These are phyloP conservation scores for Phaethon lepturus DNA, from an alignment of 2,113 vertebrate genomes.

Conservation along the genomic window DNA sequence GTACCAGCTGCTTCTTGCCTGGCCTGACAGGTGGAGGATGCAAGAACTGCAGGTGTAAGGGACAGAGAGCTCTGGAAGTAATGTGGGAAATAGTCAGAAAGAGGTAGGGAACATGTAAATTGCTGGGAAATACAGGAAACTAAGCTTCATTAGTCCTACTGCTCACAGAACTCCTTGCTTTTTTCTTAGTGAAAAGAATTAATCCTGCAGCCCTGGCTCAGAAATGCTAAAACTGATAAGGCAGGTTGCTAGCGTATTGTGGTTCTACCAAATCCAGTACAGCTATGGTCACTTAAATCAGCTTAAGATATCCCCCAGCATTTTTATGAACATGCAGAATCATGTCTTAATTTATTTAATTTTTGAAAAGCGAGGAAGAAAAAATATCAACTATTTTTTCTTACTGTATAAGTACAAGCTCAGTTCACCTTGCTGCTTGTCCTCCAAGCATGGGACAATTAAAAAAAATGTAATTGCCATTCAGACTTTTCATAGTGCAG, in stretches of 20 bases:
- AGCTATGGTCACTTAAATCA: not conserved
- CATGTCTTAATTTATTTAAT: not conserved
- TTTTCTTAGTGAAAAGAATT: not conserved
- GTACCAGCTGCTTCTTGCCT: not conserved
- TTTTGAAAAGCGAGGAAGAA: not conserved
- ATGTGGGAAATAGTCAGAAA: not conserved
- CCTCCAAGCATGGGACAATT: not conserved
- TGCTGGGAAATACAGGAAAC: not conserved
- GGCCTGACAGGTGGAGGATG: not conserved
- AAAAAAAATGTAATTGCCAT: not conserved
- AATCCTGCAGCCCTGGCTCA: not conserved
- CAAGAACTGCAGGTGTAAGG: not conserved
- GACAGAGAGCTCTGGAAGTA: not conserved
- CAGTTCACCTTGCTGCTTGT: not conserved
- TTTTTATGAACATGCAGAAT: not conserved
- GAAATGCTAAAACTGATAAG: not conserved
- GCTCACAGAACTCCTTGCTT: not conserved
- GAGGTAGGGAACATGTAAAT: not conserved
- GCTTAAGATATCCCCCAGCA: not conserved
- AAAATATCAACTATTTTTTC: not conserved
- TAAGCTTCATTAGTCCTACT: not conserved
- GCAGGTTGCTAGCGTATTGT: not conserved
- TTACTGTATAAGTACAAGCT: not conserved
- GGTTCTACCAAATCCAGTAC: not conserved
- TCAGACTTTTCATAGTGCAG: not conserved